Base-by-base conservation (phyloP, 1,140 invertebrate genomes). In the Halesus radiatus region DNA sequence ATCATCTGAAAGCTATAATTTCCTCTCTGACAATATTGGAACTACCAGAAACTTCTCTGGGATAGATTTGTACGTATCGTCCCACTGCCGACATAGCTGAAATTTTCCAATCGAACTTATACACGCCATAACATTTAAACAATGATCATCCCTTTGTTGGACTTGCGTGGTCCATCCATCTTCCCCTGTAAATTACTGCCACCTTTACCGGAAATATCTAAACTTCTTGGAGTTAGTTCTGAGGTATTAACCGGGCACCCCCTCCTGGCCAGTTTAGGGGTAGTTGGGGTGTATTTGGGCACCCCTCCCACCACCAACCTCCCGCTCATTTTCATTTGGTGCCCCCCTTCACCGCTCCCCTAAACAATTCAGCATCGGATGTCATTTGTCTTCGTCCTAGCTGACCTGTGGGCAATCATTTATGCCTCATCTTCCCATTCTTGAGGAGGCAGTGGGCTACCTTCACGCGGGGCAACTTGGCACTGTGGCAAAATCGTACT, bases 361-460 rank as follows among this genome's bases (percentile, higher is more conserved):
- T 68, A 79, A 83, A 81, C 80, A 83, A 81, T 83, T 81, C 82
- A 78, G 80, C 82, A 81, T 81, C 80, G 82, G 82, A 83, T 83
- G 82, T 83, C 82, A 83, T 83, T 83, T 83, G 82, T 83, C 82
- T 83, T 81, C 80, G 82, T 83, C 82, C 80, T 74, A 78, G 82
- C 79, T 83, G 82, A 83, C 82, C 82, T 83, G 82, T 81, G 80
- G 80, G 82, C 80, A 83, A 83, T 83, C 82, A 83, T 81, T 83
- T 83, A 83, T 81, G 82, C 82, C 82, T 81, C 82, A 81, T 83
- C 81, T 83, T 83, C 80, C 81, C 78, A 76, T 76, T 76, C 76
- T 75, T 4, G 79, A 76, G 81, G 66, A 18, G 79, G 72, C 45
- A 20, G 74, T 60, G 52, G 56, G 72, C 78, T 82, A 80, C 79